Evolutionary conservation across 2,888 invertebrate genomes (phyloP).

Genomic region (Caenorhabditis imperialis): DNA sequence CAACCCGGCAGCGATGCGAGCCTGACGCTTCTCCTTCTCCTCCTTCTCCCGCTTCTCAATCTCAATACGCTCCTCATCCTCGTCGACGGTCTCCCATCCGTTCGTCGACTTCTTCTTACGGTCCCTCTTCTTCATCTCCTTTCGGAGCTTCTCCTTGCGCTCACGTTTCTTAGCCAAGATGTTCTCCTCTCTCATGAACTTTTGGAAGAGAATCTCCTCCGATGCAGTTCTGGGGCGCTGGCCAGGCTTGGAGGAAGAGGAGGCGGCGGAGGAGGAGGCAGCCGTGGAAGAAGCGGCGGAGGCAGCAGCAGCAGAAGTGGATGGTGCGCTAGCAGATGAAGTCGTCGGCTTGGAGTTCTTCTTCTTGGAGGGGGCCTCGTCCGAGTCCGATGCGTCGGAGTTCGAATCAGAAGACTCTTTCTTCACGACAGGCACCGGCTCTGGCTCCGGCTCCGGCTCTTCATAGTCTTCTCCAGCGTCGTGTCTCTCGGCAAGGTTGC

Average conservation of each 20-base stretch:
- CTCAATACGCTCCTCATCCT: slow-evolving; percentile 3
- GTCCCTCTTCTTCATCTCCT: slow-evolving; percentile 6
- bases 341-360: too few relatives aligned
- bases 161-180: neutral
- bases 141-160: slow-evolving; percentile 4
- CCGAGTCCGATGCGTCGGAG: slow-evolving; percentile 2
- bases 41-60: neutral
- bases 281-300: too few relatives aligned
- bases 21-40: neutral
- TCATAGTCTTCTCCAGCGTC: neutral
- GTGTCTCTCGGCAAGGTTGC: slow-evolving; percentile 2
- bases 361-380: neutral
- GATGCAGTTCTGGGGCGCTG: neutral
- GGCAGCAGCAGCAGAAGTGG: too few relatives aligned
- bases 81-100: neutral
- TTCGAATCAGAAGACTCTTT: neutral
- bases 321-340: too few relatives aligned
- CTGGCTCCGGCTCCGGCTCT: neutral
- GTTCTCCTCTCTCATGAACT: neutral
- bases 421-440: neutral
- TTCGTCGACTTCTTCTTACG: neutral
- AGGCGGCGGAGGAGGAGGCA: neutral
- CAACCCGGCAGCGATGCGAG: too few relatives aligned
- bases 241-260: neutral
- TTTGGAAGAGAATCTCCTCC: slow-evolving; percentile 3